Conservation (phyloP, 2,113 vertebrate species). For the Limanda limanda region DNA sequence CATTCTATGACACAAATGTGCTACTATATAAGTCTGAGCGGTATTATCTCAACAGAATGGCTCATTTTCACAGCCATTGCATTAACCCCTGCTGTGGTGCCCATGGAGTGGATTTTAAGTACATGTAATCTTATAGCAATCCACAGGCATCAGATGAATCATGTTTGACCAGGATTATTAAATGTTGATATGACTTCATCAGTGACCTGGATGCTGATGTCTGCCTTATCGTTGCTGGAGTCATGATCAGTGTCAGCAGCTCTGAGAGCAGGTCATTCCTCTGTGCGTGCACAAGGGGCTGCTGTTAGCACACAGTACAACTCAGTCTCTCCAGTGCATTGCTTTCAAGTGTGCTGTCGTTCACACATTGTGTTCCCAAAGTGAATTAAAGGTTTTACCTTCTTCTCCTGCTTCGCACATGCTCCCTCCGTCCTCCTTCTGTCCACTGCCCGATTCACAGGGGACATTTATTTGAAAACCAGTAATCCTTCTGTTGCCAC, state of each 20-base stretch:
- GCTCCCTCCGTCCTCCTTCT: neutral
- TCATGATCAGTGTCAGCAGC: slow-evolving; percentile 15
- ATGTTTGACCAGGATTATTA: slow-evolving; percentile 21
- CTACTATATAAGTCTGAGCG: slow-evolving; percentile 11
- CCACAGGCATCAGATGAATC: slow-evolving; percentile 10
- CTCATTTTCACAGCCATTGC: slow-evolving; percentile 25
- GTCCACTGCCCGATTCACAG: slow-evolving; percentile 14
- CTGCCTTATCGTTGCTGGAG: slow-evolving; percentile 23
- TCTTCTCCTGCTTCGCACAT: neutral
- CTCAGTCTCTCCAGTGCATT: slow-evolving; percentile 1
- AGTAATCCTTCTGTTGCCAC: slow-evolving; percentile 16
- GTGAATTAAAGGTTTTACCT: slow-evolving; percentile 9
- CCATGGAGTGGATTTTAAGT: slow-evolving; percentile 29
- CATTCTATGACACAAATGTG: slow-evolving; percentile 33
- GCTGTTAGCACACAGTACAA: slow-evolving; percentile 61
- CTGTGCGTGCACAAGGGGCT: slow-evolving; percentile 63
- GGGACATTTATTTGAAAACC: slow-evolving; percentile 6
- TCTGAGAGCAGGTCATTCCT: slow-evolving; percentile 25
- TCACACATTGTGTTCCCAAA: slow-evolving; percentile 3
- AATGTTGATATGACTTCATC: slow-evolving; percentile 29
- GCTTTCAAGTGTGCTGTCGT: slow-evolving; percentile 2
- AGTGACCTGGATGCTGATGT: slow-evolving; percentile 22
- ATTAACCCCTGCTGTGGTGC: slow-evolving; percentile 28
- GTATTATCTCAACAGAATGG: slow-evolving; percentile 33
- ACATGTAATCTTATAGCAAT: neutral